These are phyloP conservation scores for Elephas maximus DNA, from an alignment of 2,113 vertebrate species.

Conservation along the genomic window DNA sequence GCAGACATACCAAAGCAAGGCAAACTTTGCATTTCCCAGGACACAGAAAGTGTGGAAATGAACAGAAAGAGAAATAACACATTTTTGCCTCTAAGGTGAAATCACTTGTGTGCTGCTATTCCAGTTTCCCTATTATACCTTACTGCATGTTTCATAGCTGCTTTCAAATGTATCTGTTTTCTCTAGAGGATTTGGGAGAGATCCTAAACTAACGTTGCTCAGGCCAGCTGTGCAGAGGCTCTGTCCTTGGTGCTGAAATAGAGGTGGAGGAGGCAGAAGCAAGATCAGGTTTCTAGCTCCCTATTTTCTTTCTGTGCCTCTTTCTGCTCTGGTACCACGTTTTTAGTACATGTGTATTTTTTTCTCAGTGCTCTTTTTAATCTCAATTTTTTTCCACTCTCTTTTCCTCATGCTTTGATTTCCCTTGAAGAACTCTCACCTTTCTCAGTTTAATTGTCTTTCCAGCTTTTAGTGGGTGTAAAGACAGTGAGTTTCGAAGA, in stretches of 20 bases:
- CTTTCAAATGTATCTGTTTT: conserved; percentile 67
- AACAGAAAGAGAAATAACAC: conserved; percentile 68
- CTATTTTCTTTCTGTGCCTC: not conserved
- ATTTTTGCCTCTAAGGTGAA: conserved; percentile 76
- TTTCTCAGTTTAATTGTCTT: conserved; percentile 68
- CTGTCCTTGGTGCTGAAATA: conserved; percentile 85
- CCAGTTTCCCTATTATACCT: conserved; percentile 58
- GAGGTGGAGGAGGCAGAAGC: conserved; percentile 42
- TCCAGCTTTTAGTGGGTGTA: conserved; percentile 71
- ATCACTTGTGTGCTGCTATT: conserved; percentile 69
- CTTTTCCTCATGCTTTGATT: conserved; percentile 69
- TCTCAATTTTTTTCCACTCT: conserved; percentile 24
- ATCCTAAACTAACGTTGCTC: conserved; percentile 41
- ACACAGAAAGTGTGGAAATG: conserved; percentile 68
- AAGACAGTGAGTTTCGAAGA: conserved; percentile 68
- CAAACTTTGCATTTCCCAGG: conserved; percentile 80
- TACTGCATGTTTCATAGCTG: conserved; percentile 60
- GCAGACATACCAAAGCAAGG: conserved; percentile 47
- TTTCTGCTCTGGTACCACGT: conserved; percentile 59
- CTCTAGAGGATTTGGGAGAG: conserved; percentile 69
- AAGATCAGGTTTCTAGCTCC: conserved; percentile 32
- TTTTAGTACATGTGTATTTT: conserved; percentile 68
- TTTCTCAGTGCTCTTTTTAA: conserved; percentile 51
- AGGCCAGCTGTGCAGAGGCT: conserved; percentile 66
- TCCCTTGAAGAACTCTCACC: conserved; percentile 67